Base-by-base conservation (phyloP, 1,140 invertebrate species). In the Trichoplusia ni region DNA sequence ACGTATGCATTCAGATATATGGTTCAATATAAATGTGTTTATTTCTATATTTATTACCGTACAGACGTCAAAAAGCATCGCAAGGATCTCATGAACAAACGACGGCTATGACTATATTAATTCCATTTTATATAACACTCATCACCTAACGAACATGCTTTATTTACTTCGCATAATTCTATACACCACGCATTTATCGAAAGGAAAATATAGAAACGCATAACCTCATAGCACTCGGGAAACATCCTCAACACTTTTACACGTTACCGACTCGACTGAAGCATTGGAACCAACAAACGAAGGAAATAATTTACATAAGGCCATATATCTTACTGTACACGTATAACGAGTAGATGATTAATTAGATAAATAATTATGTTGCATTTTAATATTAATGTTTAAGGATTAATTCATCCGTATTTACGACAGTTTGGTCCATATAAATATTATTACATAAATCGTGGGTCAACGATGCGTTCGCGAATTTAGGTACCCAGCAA, bases 371-470 rank as follows among this genome's bases (percentile, higher is more conserved):
- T 88, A 82, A 85, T 72, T 66, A 67, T 78, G 80, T 81, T 77
- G 81, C 63, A 75, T 85, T 60, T 79, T 86, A 81, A 86, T 77
- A 82, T 85, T 85, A 86, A 79, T 77, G 79, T 74, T 80, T 86
- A 86, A 84, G 81, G 85, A 86, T 81, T 84, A 83, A 84, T 85
- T 79, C 73, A 79, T 88, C 82, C 79, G 72, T 86, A 87, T 81
- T 85, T 84, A 89, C 77, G 83, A 88, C 84, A 85, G 81, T 89
- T 90, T 90, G 87, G 87, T 90, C 87, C 86, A 90, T 90, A 89
- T 79, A 83, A 88, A 81, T 84, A 84, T 88, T 88, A 88, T 86
- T 85, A 87, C 79, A 77, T 87, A 75, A 81, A 79, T 84, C 82
- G 73, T 78, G 72, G 74, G 74, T 71, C 71, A 73, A 71, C 66